These are phyloP conservation scores for Hydraecia micacea DNA, from an alignment of 2,888 invertebrate genomes.

Conservation along the genomic window DNA sequence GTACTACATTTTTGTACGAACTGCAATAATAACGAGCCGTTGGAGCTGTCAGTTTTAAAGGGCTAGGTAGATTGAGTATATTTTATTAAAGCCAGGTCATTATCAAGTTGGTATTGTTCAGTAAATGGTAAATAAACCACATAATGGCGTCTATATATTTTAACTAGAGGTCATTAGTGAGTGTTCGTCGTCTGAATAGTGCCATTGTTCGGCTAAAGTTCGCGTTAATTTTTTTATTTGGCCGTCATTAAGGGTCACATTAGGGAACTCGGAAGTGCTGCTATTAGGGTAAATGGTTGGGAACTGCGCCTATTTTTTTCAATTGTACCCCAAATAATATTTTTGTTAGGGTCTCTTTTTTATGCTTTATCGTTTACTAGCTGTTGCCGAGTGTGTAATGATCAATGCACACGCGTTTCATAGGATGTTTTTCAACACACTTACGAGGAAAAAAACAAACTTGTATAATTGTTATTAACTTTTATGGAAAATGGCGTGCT, in stretches of 20 bases:
- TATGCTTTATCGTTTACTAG: background rate
- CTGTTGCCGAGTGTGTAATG: no score
- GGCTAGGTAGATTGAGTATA: background rate
- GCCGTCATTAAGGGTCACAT: constrained; percentile 60
- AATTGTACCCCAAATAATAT: background rate
- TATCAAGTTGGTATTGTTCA: constrained; percentile 50
- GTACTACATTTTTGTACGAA: no score
- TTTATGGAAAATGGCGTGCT: no score
- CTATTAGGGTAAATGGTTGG: constrained; percentile 46
- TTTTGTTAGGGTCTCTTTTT: background rate
- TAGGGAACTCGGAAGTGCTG: constrained; percentile 45
- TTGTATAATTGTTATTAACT: no score
- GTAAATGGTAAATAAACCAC: constrained; percentile 58
- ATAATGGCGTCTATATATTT: constrained; percentile 67
- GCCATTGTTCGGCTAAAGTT: constrained; percentile 55
- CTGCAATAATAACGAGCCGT: no score
- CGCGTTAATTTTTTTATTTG: constrained; percentile 60
- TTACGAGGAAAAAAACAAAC: no score
- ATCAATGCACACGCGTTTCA: no score
- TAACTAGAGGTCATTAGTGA: constrained; percentile 67
- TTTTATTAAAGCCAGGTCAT: constrained; percentile 40
- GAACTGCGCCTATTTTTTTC: background rate
- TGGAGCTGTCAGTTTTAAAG: no score
- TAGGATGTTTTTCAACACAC: no score
- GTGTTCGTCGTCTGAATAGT: constrained; percentile 60